Evolutionary conservation across 2,888 invertebrate species (phyloP).

Genomic region (Caenorhabditis macrosperma): DNA sequence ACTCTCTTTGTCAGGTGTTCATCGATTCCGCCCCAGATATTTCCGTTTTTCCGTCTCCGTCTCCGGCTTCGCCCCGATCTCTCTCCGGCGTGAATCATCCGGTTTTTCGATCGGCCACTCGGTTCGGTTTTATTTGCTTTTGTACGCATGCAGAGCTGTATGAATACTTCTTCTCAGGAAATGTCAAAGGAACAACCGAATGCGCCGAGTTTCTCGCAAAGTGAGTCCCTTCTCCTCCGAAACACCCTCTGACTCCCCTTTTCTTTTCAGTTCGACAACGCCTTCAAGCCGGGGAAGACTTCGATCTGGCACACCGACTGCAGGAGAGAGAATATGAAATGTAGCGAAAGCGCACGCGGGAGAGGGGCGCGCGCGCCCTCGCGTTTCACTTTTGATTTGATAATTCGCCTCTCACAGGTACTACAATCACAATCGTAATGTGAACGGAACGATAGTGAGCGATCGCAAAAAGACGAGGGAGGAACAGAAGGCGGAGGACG

Average conservation of each 20-base stretch:
- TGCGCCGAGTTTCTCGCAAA: constrained; percentile 41
- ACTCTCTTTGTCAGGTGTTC: constrained; percentile 46
- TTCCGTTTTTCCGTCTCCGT: constrained; percentile 20
- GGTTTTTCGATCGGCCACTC: neutral
- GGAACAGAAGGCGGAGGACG: constrained; percentile 47
- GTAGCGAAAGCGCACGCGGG: constrained; percentile 17
- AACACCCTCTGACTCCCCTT: neutral
- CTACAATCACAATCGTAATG: constrained; percentile 56
- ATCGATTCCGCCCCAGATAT: constrained; percentile 38
- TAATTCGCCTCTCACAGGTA: constrained; percentile 45
- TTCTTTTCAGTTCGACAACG: constrained; percentile 44
- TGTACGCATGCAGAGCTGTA: constrained; percentile 2
- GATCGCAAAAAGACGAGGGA: constrained; percentile 54
- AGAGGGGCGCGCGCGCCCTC: neutral
- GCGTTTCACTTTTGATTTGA: constrained; percentile 43
- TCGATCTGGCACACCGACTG: constrained; percentile 45
- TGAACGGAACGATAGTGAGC: constrained; percentile 57
- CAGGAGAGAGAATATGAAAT: constrained; percentile 52
- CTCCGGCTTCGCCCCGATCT: constrained; percentile 23
- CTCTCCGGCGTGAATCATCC: constrained; percentile 34
- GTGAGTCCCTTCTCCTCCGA: constrained; percentile 21
- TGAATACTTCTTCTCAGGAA: neutral
- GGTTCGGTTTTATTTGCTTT: constrained; percentile 33
- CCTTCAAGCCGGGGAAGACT: constrained; percentile 53
- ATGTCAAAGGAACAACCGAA: constrained; percentile 37